Evolutionary conservation across 1,140 invertebrate genomes (phyloP), one percentile per base, ranked within the genome.

Genomic region (Uloborus diversus): DNA sequence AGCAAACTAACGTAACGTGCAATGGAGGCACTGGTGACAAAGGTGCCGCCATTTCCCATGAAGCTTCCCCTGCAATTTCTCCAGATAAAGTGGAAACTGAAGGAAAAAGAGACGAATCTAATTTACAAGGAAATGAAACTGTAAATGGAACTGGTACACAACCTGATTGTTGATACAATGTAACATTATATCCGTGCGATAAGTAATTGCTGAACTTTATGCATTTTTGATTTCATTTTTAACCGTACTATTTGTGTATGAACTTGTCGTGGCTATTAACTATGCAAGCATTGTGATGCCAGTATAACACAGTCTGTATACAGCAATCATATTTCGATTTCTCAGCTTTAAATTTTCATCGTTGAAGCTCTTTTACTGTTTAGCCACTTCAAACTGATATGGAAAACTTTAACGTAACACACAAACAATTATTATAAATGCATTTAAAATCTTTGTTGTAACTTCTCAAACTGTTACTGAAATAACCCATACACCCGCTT

Each of bases 131-230:
- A 23, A 51, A 32, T 9, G 17, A 37, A 20, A 68, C 47, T 9
- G 53, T 28, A n/a, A 49, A 51, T 11, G 65, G 28, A 53, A 28
- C 37, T 4, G 33, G 11, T 20, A 37, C 20, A 1, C 37, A 42
- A 42, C 37, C 37, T 13, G 65, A 68, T 28, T 37, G 37, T 68
- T 68, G 65, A 47, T 68, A 37, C 3, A 27, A 32, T 32, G 27
- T 53, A 68, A 25, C 20, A 20, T 25, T 14, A 57, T 57, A 57
- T 57, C n/a, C 47, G 23, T 32, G 65, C 65, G 53, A 51, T 68
- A 68, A 68, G 27, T 68, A 68, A 68, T 30, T 68, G 49, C 42
- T 68, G 37, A 65, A 65, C n/a, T 42, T 66, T 68, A 30, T 68
- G 65, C 53, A 68, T 47, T 68, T n/a, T 51, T 68, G 47, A 51